These are phyloP conservation scores for Hapalemur alaotrensis DNA, from an alignment of 2,797 vertebrate genomes.

Conservation along the genomic window DNA sequence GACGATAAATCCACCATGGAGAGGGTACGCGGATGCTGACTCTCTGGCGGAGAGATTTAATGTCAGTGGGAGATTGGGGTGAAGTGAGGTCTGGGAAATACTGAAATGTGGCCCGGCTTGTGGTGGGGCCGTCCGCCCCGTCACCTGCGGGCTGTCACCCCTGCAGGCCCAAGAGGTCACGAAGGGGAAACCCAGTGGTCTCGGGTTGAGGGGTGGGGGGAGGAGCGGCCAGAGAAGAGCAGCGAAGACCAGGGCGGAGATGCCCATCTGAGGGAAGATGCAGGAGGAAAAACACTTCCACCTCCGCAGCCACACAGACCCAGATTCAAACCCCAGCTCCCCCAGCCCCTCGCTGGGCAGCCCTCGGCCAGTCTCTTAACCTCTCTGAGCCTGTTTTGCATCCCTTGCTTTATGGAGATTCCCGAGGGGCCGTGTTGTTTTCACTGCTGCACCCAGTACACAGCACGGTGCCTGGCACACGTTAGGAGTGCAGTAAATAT, in stretches of 20 bases:
- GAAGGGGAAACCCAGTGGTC: neutral
- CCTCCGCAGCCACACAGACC: neutral
- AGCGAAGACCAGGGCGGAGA: neutral
- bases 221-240: neutral
- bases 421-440: too few relatives aligned
- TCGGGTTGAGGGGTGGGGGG: neutral
- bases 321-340: constrained; percentile 46
- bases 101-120: neutral
- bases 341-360: constrained; percentile 7
- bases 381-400: constrained; percentile 39
- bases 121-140: neutral
- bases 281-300: neutral
- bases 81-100: neutral
- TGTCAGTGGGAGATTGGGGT: neutral
- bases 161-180: neutral
- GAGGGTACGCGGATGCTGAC: neutral
- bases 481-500: neutral
- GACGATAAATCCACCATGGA: neutral
- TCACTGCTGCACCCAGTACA: neutral
- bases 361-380: constrained; percentile 55
- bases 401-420: neutral
- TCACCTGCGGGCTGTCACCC: neutral
- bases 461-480: neutral
- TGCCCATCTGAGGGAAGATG: neutral
- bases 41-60: neutral